Conservation (phyloP, 2,113 vertebrate genomes). For the Prochilodus magdalenae region DNA sequence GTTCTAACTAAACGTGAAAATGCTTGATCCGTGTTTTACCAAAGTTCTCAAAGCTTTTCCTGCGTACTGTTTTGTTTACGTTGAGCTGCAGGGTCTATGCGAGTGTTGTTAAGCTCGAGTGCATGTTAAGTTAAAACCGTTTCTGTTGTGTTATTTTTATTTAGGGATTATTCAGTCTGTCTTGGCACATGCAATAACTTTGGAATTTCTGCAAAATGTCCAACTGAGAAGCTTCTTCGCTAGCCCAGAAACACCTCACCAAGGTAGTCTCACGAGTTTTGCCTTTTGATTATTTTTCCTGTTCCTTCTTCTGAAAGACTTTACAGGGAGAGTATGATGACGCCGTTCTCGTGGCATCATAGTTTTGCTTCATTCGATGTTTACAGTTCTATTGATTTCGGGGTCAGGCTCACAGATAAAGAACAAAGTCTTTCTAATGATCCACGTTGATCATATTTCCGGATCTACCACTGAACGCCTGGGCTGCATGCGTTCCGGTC, state of each 20-base stretch:
- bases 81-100: background rate
- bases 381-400: conserved; percentile 45
- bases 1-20: background rate
- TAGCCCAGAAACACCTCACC: background rate
- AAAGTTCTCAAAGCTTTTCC: conserved; percentile 41
- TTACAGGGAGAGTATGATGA: background rate
- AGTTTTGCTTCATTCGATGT: conserved; percentile 43
- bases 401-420: conserved; percentile 32
- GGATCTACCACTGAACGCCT: conserved; percentile 15
- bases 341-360: background rate
- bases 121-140: conserved; percentile 36
- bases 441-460: conserved; percentile 7
- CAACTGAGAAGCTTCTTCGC: background rate
- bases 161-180: background rate
- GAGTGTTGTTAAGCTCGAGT: background rate
- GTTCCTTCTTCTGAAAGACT: conserved; percentile 34
- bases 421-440: conserved; percentile 46
- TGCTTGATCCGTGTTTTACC: background rate
- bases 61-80: conserved; percentile 40
- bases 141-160: conserved; percentile 13
- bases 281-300: conserved; percentile 28
- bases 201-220: conserved; percentile 16
- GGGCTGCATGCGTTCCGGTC: background rate
- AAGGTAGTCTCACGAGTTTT: conserved; percentile 11
- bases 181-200: background rate